Percentiles rank a stretch among this genome's conserved stretches.
Evolutionary conservation across 2,888 invertebrate species (phyloP).

Genomic region (Zaprionus bogoriensis): DNA sequence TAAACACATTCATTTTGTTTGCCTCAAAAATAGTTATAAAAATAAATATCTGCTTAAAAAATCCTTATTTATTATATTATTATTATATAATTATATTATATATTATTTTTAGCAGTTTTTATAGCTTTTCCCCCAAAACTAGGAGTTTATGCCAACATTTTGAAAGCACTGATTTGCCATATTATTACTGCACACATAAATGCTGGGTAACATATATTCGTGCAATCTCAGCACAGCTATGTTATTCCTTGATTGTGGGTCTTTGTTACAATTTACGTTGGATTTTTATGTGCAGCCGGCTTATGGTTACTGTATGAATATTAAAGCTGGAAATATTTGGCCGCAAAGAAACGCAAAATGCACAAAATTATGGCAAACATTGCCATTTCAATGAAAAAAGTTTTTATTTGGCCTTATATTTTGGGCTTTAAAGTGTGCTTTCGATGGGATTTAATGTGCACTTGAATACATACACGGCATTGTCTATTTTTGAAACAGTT

Average conservation of each 20-base stretch:
- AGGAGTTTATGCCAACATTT: no score
- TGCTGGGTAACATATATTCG: no score
- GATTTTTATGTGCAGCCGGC: neutral
- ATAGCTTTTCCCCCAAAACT: no score
- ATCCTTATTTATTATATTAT: no score
- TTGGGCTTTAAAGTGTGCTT: neutral
- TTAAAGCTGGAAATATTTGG: slow-evolving; percentile 20
- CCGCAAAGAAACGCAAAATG: slow-evolving; percentile 1
- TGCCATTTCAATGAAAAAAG: slow-evolving; percentile 15
- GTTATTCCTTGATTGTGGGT: neutral
- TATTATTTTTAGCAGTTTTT: no score
- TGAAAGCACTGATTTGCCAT: no score
- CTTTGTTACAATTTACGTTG: neutral
- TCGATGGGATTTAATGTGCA: neutral
- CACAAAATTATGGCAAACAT: neutral
- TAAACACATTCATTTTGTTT: no score
- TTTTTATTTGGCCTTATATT: slow-evolving; percentile 15
- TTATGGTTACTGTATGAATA: slow-evolving; percentile 20
- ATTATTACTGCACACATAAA: no score
- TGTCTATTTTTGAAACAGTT: neutral
- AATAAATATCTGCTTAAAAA: no score
- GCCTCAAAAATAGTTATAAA: no score
- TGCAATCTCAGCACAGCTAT: no score
- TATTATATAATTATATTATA: no score
- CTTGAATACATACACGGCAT: neutral